Percentiles rank a stretch among this genome's conserved stretches.
phyloP scores from a whole-genome alignment of 1,140 invertebrate species.

The Zophobas atratus region DNA sequence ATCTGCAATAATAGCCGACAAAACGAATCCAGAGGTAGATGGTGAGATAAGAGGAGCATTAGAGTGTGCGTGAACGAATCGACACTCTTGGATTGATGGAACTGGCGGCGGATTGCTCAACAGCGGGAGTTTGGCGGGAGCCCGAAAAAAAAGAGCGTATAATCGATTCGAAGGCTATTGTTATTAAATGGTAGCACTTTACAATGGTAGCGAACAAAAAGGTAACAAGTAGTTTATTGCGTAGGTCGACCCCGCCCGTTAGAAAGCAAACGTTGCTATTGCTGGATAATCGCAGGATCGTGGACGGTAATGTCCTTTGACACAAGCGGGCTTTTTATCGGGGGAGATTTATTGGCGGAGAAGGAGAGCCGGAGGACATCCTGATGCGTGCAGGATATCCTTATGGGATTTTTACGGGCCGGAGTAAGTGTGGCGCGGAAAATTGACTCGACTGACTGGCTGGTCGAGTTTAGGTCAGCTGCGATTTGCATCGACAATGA shows the following conservation, averaged over 20 bases:
- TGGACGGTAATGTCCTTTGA: constrained; percentile 37
- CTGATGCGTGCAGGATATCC: constrained; percentile 29
- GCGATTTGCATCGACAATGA: too few species aligned
- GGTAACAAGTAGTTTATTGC: constrained; percentile 55
- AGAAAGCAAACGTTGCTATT: constrained; percentile 56
- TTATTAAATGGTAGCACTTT: constrained; percentile 58
- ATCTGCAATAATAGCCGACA: too few species aligned
- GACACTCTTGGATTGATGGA: too few species aligned
- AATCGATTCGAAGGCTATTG: constrained; percentile 58
- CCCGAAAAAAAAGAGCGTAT: constrained; percentile 50
- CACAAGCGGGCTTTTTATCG: constrained; percentile 16
- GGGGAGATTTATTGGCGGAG: constrained; percentile 16
- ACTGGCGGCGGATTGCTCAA: too few species aligned
- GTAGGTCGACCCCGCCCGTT: constrained; percentile 58
- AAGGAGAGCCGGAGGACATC: constrained; percentile 28
- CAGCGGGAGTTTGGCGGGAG: constrained; percentile 6
- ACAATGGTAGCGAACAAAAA: constrained; percentile 56
- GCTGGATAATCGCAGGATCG: constrained; percentile 34
- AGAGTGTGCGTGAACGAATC: too few species aligned
- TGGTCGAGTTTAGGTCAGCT: too few species aligned
- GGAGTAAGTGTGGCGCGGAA: too few species aligned
- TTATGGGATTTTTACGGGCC: constrained; percentile 8
- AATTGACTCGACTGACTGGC: too few species aligned
- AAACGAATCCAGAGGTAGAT: too few species aligned
- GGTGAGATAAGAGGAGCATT: too few species aligned